Conservation (phyloP, 2,113 vertebrate species). For the Ahaetulla prasina region DNA sequence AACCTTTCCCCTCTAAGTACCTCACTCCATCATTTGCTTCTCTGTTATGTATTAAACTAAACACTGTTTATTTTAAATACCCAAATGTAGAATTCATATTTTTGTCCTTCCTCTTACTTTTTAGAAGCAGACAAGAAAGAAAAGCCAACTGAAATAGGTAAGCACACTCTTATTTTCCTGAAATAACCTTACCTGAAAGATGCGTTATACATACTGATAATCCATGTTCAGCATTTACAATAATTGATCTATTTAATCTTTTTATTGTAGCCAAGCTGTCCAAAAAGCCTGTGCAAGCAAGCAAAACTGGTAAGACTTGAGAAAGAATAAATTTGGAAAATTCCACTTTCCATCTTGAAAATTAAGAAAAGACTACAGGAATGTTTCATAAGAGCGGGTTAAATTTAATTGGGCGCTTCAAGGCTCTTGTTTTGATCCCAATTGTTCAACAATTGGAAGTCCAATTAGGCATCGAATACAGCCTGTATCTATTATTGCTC, state of each 20-base stretch:
- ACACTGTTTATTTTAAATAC: background rate
- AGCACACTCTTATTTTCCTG: background rate
- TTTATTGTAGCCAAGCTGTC: background rate
- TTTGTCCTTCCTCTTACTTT: background rate
- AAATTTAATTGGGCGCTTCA: too few species aligned
- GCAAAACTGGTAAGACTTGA: background rate
- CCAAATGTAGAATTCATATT: background rate
- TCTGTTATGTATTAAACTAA: background rate
- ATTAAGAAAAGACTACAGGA: background rate
- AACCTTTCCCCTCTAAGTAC: background rate
- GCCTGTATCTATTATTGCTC: too few species aligned
- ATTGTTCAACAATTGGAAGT: too few species aligned
- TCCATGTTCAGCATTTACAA: background rate
- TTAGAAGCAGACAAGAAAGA: background rate
- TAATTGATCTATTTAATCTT: background rate
- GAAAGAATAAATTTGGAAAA: background rate
- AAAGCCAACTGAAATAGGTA: background rate
- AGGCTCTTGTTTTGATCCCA: too few species aligned
- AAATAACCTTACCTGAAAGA: background rate
- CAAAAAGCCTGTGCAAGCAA: background rate
- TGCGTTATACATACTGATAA: background rate
- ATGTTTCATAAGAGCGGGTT: background rate
- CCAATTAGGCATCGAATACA: too few species aligned
- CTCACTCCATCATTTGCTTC: background rate
- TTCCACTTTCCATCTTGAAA: background rate